Evolutionary conservation across 1,140 invertebrate species (phyloP).

Genomic region (Monochamus saltuarius): DNA sequence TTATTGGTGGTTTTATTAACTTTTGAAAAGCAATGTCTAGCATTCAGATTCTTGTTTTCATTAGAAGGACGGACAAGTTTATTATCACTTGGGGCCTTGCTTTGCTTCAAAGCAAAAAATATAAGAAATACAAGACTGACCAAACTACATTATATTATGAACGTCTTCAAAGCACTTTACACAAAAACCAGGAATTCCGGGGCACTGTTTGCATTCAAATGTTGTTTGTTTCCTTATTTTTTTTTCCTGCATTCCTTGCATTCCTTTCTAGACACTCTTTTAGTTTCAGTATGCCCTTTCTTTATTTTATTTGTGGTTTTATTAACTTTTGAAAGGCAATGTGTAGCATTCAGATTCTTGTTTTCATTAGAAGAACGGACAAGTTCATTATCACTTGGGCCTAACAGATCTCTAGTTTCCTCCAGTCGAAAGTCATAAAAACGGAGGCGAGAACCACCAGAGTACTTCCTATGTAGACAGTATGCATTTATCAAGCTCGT

Average conservation of each 20-base stretch:
- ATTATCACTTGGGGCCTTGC: no score
- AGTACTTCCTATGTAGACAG: conserved; percentile 14
- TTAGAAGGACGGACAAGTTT: no score
- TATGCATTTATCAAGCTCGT: conserved; percentile 17
- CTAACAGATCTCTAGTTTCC: conserved; percentile 19
- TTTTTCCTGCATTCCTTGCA: no score
- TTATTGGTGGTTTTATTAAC: conserved; percentile 14
- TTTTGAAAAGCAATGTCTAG: conserved; percentile 18
- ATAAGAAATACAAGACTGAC: no score
- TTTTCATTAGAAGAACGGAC: no score
- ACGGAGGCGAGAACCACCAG: conserved; percentile 13
- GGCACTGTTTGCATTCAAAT: conserved; percentile 14
- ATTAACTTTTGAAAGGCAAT: conserved; percentile 19
- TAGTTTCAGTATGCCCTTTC: conserved; percentile 16
- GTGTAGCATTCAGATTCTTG: no score
- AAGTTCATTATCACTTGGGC: conserved; percentile 9
- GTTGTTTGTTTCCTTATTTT: conserved; percentile 4
- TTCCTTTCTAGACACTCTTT: conserved; percentile 17
- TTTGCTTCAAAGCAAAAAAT: no score
- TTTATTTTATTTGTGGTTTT: conserved; percentile 16
- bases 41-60: no score
- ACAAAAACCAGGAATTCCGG: conserved; percentile 11
- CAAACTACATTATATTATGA: conserved; percentile 8
- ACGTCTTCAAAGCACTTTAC: conserved; percentile 17
- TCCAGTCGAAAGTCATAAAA: conserved; percentile 23